Percentiles rank a stretch among this genome's conserved stretches.
These are phyloP conservation scores for Chiloscyllium plagiosum DNA, from an alignment of 2,113 vertebrate species.

Conservation along the genomic window DNA sequence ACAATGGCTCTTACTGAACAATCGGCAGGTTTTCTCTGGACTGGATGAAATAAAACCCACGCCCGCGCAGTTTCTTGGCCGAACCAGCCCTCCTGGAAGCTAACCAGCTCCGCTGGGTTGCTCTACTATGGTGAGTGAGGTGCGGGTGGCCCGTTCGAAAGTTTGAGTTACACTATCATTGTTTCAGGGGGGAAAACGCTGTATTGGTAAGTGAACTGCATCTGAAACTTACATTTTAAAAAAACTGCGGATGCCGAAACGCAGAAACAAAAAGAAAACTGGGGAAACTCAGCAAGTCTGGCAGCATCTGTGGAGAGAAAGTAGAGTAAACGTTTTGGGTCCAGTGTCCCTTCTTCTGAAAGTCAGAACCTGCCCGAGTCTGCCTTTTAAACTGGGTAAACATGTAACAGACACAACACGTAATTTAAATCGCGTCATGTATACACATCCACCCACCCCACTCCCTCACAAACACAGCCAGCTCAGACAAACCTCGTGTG, in stretches of 20 bases:
- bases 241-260: too few species aligned
- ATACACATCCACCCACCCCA: background rate
- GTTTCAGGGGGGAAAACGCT: background rate
- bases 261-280: too few species aligned
- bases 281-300: too few species aligned
- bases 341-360: too few species aligned
- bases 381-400: background rate
- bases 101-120: background rate
- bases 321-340: too few species aligned
- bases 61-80: background rate
- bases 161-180: background rate
- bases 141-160: background rate
- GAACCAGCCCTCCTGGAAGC: background rate
- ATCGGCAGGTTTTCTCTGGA: background rate
- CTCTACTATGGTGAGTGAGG: background rate
- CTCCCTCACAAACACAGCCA: background rate
- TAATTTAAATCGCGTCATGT: slow-evolving; percentile 10
- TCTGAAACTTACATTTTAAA: background rate
- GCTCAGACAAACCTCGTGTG: background rate
- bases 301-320: too few species aligned
- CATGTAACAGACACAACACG: background rate
- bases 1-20: slow-evolving; percentile 18
- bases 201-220: background rate
- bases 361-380: background rate
- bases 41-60: slow-evolving; percentile 23